phyloP scores from a whole-genome alignment of 2,797 vertebrate species.

The Crypturellus tataupa region DNA sequence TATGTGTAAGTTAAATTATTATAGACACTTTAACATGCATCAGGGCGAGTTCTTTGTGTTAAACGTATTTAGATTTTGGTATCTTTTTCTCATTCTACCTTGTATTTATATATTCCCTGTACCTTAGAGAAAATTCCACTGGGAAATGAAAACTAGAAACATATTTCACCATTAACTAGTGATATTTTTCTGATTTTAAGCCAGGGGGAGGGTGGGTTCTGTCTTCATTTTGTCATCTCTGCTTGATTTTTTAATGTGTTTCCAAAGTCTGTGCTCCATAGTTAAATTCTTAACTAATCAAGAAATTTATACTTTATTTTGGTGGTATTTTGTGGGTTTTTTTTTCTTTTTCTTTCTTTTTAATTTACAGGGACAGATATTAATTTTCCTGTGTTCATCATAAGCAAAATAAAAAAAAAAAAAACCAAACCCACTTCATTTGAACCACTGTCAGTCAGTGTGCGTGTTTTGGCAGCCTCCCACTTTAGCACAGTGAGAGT shows the following conservation, averaged over 20 bases:
- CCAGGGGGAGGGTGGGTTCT: background rate
- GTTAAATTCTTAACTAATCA: background rate
- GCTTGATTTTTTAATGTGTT: background rate
- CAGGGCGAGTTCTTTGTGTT: conserved; percentile 19
- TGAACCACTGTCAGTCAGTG: background rate
- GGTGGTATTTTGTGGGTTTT: background rate
- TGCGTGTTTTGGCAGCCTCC: background rate
- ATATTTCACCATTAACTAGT: background rate
- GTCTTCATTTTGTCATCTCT: background rate
- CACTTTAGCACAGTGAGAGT: background rate
- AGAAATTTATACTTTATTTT: background rate
- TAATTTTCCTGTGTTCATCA: background rate
- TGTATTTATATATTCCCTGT: background rate
- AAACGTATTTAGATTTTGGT: conserved; percentile 23
- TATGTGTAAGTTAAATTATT: conserved; percentile 49
- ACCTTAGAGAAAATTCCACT: background rate
- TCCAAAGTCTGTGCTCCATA: background rate
- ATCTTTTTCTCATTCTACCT: background rate
- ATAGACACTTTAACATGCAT: conserved; percentile 11
- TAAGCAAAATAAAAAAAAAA: background rate
- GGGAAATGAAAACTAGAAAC: background rate
- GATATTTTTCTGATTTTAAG: background rate
- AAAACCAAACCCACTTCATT: background rate
- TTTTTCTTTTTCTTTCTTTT: background rate
- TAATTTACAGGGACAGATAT: background rate